phyloP scores from a whole-genome alignment of 2,888 invertebrate genomes.

The Gnatocerus cornutus region DNA sequence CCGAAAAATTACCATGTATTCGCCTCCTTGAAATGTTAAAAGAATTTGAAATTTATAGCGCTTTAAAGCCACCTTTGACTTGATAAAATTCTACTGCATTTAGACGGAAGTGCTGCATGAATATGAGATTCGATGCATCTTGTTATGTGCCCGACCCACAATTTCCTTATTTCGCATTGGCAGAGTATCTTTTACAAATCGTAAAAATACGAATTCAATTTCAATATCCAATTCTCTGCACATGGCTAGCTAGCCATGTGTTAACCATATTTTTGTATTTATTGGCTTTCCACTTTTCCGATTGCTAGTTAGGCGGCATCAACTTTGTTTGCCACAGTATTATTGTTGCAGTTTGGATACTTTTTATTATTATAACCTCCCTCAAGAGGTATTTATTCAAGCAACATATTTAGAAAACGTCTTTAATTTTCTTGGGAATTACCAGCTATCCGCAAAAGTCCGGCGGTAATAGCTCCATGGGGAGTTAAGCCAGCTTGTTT shows the following conservation, averaged over 20 bases:
- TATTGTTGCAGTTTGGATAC: slow-evolving; percentile 18
- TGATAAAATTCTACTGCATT: background rate
- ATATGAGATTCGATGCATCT: slow-evolving; percentile 36
- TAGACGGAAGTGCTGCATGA: slow-evolving; percentile 19
- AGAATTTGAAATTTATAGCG: background rate
- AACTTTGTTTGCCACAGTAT: slow-evolving; percentile 30
- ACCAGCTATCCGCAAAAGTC: slow-evolving; percentile 27
- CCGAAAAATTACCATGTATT: background rate
- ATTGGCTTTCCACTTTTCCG: slow-evolving; percentile 48
- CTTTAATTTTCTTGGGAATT: slow-evolving; percentile 36
- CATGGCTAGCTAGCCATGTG: slow-evolving; percentile 50
- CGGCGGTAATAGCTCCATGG: slow-evolving; percentile 7
- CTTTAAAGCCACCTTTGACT: background rate
- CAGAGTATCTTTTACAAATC: slow-evolving; percentile 53
- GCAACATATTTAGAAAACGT: slow-evolving; percentile 34
- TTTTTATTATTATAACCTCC: slow-evolving; percentile 30
- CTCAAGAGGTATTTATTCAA: slow-evolving; percentile 25
- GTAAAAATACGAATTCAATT: slow-evolving; percentile 56
- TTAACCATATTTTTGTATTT: slow-evolving; percentile 53
- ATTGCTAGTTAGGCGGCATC: slow-evolving; percentile 47
- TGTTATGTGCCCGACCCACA: slow-evolving; percentile 29
- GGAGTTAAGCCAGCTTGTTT: slow-evolving; percentile 20
- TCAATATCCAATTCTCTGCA: slow-evolving; percentile 54
- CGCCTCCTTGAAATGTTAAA: background rate
- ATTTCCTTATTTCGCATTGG: slow-evolving; percentile 50